Conservation (phyloP, 2,113 vertebrate species). For the Dipodomys spectabilis region DNA sequence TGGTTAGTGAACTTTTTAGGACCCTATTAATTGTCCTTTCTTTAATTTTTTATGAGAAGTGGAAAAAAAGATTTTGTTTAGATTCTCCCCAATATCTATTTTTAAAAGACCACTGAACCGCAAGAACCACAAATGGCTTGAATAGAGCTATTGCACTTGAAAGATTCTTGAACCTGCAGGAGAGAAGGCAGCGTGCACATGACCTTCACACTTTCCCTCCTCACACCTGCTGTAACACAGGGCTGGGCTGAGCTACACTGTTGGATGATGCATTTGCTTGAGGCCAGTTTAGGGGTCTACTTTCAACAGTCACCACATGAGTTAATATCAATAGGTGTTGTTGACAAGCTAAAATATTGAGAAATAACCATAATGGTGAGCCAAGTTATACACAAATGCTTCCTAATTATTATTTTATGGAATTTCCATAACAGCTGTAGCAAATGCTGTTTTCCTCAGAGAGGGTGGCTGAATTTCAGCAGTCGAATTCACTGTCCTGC, state of each 20-base stretch:
- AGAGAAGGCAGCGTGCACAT: neutral
- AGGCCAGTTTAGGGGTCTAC: neutral
- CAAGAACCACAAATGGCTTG: constrained; percentile 82
- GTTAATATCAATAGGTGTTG: neutral
- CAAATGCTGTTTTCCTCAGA: neutral
- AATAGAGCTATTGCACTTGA: constrained; percentile 80
- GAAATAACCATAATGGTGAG: neutral
- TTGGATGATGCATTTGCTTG: neutral
- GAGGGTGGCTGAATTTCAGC: too few relatives aligned
- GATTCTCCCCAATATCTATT: constrained; percentile 68
- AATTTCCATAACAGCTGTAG: neutral
- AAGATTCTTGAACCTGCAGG: neutral
- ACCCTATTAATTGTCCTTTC: constrained; percentile 74
- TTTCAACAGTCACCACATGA: too few relatives aligned
- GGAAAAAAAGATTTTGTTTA: constrained; percentile 81
- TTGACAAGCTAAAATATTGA: neutral
- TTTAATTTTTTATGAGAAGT: constrained; percentile 82
- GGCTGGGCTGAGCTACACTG: neutral
- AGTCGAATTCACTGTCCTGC: neutral
- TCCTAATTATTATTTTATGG: neutral
- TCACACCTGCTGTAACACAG: neutral
- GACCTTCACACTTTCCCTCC: neutral
- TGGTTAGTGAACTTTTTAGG: constrained; percentile 71
- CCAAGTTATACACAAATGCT: neutral
- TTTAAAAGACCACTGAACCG: constrained; percentile 54